Conservation (phyloP, 1,140 invertebrate species). For the Planococcus citri region DNA sequence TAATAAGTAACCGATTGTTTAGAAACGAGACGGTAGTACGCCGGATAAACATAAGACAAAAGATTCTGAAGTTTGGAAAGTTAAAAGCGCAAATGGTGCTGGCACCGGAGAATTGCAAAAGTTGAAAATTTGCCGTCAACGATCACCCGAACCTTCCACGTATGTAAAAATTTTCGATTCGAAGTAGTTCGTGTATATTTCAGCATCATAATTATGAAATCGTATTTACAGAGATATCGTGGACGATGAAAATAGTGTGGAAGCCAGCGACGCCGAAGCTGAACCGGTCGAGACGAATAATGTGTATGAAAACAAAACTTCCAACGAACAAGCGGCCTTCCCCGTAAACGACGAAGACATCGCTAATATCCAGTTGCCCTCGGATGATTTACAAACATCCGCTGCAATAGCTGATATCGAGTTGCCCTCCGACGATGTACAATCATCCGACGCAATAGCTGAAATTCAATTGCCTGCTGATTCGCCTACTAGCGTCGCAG, state of each 20-base stretch:
- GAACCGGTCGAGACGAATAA: background rate
- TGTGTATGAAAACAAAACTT: background rate
- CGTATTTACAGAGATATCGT: too few relatives aligned
- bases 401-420: too few relatives aligned
- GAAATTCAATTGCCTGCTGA: too few relatives aligned
- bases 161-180: too few relatives aligned
- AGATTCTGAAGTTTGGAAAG: conserved; percentile 5
- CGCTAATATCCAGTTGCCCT: background rate
- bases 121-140: conserved; percentile 3
- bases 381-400: background rate
- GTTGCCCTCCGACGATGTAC: too few relatives aligned
- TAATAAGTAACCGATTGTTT: background rate
- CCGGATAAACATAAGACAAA: background rate
- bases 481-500: too few relatives aligned
- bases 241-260: background rate
- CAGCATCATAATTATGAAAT: too few relatives aligned
- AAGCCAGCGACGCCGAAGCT: background rate
- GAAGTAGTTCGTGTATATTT: too few relatives aligned
- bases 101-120: conserved; percentile 10
- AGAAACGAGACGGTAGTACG: background rate
- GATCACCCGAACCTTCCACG: background rate
- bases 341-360: background rate
- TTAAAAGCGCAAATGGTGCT: conserved; percentile 9
- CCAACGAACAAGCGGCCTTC: background rate
- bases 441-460: too few relatives aligned